phyloP scores from a whole-genome alignment of 2,888 invertebrate species.

The Microplitis deprimator region DNA sequence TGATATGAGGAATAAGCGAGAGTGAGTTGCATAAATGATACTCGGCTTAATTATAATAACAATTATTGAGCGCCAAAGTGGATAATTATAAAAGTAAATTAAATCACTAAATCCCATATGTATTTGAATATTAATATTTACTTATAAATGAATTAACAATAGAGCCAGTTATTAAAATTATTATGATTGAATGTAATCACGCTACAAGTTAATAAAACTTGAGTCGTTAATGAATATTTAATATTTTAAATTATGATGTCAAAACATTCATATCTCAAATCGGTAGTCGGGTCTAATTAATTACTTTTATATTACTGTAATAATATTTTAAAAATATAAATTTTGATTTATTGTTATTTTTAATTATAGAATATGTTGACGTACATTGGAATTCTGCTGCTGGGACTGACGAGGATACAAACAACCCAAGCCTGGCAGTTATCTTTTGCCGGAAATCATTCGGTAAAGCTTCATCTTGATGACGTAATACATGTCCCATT shows the following conservation, averaged over 20 bases:
- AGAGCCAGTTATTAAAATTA: background rate
- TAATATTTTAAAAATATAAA: background rate
- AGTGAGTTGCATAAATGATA: background rate
- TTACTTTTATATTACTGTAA: background rate
- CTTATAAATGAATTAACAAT: background rate
- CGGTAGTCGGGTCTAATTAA: background rate
- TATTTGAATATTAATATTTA: background rate
- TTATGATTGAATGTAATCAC: background rate
- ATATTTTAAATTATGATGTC: background rate
- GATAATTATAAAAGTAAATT: background rate
- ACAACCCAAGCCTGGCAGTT: constrained; percentile 24
- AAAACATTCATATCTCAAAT: background rate
- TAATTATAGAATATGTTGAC: constrained; percentile 26
- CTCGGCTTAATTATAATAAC: background rate
- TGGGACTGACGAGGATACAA: constrained; percentile 12
- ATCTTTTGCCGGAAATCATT: background rate
- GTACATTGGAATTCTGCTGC: constrained; percentile 19
- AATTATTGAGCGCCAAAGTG: background rate
- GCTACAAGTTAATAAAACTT: background rate
- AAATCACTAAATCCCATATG: background rate
- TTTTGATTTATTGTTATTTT: background rate
- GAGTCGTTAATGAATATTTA: background rate
- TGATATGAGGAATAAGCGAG: background rate
- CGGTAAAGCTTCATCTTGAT: constrained; percentile 23
- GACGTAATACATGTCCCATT: constrained; percentile 17